Conservation (phyloP, 2,113 vertebrate species). For the Montifringilla adamsi region DNA sequence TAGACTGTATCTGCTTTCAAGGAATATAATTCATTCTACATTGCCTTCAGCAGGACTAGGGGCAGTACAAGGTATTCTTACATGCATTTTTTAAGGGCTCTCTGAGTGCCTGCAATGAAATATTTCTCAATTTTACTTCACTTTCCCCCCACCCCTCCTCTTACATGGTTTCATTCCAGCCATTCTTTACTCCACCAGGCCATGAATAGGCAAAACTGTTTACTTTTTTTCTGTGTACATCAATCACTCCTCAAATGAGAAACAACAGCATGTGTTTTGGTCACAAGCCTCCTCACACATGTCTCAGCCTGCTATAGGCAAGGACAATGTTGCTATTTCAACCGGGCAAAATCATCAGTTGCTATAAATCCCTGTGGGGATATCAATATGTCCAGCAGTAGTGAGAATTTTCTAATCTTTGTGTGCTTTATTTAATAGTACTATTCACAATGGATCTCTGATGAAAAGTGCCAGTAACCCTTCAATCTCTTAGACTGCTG, state of each 20-base stretch:
- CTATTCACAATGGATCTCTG: neutral
- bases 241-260: neutral
- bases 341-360: neutral
- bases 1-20: neutral
- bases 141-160: accelerated
- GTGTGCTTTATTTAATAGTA: neutral
- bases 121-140: neutral
- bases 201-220: neutral
- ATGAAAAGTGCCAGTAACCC: neutral
- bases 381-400: neutral
- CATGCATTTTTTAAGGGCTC: neutral
- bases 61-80: neutral
- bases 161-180: neutral
- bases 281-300: neutral
- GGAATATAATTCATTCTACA: neutral
- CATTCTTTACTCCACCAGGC: neutral
- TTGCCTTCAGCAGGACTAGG: neutral
- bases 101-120: neutral
- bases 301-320: neutral
- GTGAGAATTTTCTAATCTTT: neutral
- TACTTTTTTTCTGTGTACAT: neutral
- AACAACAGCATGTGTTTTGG: neutral
- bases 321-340: neutral
- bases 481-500: neutral
- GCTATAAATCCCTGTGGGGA: neutral